A percentile compares a stretch with the other conserved stretches of the same genome.
Evolutionary conservation across 2,888 invertebrate genomes (phyloP).

Genomic region (Mythimna ferrago): DNA sequence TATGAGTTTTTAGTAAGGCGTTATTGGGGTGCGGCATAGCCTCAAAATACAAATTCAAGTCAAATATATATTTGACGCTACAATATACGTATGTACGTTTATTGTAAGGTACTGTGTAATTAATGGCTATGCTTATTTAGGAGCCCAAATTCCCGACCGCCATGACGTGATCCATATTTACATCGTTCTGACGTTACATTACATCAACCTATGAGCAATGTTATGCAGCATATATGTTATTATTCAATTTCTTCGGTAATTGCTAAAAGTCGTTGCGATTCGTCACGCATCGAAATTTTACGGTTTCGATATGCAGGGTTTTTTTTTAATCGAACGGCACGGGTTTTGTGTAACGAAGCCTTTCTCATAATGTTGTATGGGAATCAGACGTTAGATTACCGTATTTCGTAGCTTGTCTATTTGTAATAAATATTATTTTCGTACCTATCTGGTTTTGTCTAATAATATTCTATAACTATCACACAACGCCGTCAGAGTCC

Average conservation of each 20-base stretch:
- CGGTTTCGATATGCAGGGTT: constrained; percentile 42
- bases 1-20: no score
- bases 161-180: background rate
- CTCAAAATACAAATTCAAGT: no score
- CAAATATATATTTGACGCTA: no score
- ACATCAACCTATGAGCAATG: background rate
- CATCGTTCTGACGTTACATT: background rate
- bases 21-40: no score
- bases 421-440: background rate
- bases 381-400: background rate
- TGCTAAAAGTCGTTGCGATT: constrained; percentile 43
- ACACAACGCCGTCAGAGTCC: no score
- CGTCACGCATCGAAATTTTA: constrained; percentile 28
- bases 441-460: no score
- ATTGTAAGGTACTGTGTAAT: background rate
- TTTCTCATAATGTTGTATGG: constrained; percentile 33
- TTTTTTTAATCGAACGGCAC: constrained; percentile 22
- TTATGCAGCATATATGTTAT: background rate
- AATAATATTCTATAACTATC: no score
- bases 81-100: background rate
- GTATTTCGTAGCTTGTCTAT: background rate
- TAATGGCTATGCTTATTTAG: constrained; percentile 1
- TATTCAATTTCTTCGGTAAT: constrained; percentile 34
- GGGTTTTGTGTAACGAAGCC: constrained; percentile 32
- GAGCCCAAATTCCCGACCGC: constrained; percentile 10